Conservation (phyloP, 2,888 invertebrate species). For the Caenorhabditis sinica region DNA sequence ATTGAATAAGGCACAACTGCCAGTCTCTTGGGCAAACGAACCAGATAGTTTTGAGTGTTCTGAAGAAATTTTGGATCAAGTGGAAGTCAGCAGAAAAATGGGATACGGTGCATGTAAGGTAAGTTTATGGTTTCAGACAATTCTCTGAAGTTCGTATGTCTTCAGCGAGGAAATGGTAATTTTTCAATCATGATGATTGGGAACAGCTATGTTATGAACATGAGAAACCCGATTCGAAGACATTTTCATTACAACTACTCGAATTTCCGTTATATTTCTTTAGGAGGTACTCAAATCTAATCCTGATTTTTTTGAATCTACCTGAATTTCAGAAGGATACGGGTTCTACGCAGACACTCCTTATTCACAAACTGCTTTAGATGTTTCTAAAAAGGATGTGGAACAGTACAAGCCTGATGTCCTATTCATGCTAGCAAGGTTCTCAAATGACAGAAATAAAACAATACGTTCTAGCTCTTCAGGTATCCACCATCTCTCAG, state of each 20-base stretch:
- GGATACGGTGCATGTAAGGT: background rate
- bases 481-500: background rate
- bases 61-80: background rate
- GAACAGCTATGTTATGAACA: slow-evolving; percentile 45
- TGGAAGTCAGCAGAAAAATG: background rate
- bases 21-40: background rate
- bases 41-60: background rate
- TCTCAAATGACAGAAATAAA: background rate
- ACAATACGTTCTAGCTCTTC: background rate
- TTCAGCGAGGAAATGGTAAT: slow-evolving; percentile 47
- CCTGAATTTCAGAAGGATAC: background rate
- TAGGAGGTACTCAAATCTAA: slow-evolving; percentile 9
- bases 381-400: background rate
- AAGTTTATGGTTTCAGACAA: background rate
- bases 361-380: background rate
- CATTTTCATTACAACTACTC: slow-evolving; percentile 41
- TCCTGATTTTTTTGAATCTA: background rate
- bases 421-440: slow-evolving; percentile 3
- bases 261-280: slow-evolving; percentile 15
- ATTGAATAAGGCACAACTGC: background rate
- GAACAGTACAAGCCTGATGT: slow-evolving; percentile 20
- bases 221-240: slow-evolving; percentile 4
- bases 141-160: background rate
- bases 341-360: background rate
- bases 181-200: slow-evolving; percentile 46